These are phyloP conservation scores for Esox masquinongy DNA, from an alignment of 2,797 vertebrate species.

Conservation along the genomic window DNA sequence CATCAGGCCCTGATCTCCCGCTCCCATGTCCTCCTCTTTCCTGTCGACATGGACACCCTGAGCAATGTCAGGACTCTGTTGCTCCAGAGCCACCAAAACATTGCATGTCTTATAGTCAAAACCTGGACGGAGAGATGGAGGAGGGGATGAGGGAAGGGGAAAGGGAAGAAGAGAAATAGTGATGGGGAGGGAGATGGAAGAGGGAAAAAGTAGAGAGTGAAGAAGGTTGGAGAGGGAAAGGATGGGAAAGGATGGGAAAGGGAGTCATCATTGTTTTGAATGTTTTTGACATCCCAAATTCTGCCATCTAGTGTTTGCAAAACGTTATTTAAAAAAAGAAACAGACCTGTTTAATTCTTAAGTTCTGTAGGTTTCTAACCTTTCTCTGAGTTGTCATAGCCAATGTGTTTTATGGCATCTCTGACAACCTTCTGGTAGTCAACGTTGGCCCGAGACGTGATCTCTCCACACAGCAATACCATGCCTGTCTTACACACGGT, in stretches of 20 bases:
- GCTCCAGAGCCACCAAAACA: constrained; percentile 95
- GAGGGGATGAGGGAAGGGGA: neutral
- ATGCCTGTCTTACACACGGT: constrained; percentile 98
- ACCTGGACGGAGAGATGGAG: constrained; percentile 67
- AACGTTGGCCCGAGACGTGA: constrained; percentile 90
- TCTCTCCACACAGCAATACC: constrained; percentile 97
- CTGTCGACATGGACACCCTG: constrained; percentile 94
- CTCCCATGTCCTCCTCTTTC: constrained; percentile 92
- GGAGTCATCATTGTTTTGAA: no score
- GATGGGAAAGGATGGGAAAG: neutral
- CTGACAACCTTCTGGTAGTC: constrained; percentile 97
- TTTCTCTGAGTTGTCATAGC: constrained; percentile 97
- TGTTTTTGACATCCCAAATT: no score
- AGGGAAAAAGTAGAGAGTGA: neutral
- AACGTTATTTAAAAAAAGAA: neutral
- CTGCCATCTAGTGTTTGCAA: no score
- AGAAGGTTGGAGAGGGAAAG: neutral
- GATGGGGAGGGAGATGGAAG: neutral
- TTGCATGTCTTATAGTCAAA: constrained; percentile 99
- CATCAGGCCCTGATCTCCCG: constrained; percentile 99
- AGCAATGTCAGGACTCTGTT: constrained; percentile 97
- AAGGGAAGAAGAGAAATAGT: neutral
- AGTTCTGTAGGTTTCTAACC: constrained; percentile 68
- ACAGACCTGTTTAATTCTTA: neutral
- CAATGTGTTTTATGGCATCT: constrained; percentile 91